Conservation (phyloP, 2,113 vertebrate species). For the Platysternon megacephalum region DNA sequence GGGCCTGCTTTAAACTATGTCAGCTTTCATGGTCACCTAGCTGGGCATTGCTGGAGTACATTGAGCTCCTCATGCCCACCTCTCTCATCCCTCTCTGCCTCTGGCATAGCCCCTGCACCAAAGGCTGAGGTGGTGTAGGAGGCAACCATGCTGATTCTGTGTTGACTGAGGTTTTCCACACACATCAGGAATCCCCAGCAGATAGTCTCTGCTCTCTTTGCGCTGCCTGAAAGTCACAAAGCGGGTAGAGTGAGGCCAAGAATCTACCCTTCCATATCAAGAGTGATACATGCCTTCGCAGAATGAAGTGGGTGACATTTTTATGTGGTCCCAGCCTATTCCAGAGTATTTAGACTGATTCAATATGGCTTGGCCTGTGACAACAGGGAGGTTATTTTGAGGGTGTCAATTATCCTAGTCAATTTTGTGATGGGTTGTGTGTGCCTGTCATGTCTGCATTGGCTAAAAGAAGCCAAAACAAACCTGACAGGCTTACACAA, state of each 20-base stretch:
- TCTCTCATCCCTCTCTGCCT: neutral
- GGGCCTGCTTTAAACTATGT: neutral
- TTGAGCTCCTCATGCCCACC: neutral
- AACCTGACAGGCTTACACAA: neutral
- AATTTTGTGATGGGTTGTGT: neutral
- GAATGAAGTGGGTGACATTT: neutral
- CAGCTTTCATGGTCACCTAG: neutral
- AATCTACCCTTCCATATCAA: neutral
- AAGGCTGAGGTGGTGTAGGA: neutral
- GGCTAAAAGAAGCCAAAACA: neutral
- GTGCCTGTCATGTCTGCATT: neutral
- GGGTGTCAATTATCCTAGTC: neutral
- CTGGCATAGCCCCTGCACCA: neutral
- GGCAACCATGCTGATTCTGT: neutral
- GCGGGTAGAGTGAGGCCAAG: neutral
- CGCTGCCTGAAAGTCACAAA: neutral
- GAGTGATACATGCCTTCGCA: neutral
- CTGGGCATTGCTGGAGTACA: neutral
- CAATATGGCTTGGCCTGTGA: neutral
- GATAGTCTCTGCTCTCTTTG: neutral
- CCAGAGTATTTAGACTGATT: neutral
- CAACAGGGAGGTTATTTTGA: neutral
- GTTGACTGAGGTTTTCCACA: neutral
- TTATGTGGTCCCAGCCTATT: neutral
- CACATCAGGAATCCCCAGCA: accelerated